Evolutionary conservation across 2,113 vertebrate species (phyloP), one percentile per base, ranked within the genome.

Genomic region (Anolis sagrei): DNA sequence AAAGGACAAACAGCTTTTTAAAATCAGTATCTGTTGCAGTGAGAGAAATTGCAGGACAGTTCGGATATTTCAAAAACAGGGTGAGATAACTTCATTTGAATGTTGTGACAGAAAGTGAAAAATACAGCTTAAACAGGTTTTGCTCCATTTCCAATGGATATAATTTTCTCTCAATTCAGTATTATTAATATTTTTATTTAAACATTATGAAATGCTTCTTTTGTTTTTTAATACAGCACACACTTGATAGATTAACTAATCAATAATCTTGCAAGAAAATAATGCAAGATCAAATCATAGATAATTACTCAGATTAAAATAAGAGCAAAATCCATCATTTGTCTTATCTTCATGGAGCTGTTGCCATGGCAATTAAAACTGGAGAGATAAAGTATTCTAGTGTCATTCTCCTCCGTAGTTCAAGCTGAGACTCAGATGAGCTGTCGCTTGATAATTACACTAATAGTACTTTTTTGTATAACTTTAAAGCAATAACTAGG

Each of bases 311-410:
- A 69, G 27, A 48, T 49, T 78, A 69, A 70, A 87, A 72, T 68
- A 51, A 69, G 58, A 86, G 44, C 49, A 84, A 84, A 78, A 82
- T 39, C 25, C 64, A 82, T 76, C 36, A 48, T 82, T 92, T 90
- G 62, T 76, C 80, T 90, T 89, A 77, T 86, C 87, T 92, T 92
- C 91, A 90, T 93, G 90, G 86, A 91, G 86, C 27, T 81, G 94
- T 95, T 95, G 87, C 92, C 90, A 95, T 96, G 90, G 92, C 62
- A 92, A 94, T 94, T 91, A 87, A 0, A 85, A 83, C 51, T 84
- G 2, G 84, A 61, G 74, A 85, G 78, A 85, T 83, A 88, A 91
- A 87, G 54, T 66, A 90, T 80, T 78, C 64, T 76, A 86, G 66
- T 61, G 29, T 76, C 69, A 84, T 66, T 79, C 74, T 81, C 62